Evolutionary conservation across 2,797 vertebrate species (phyloP).

Genomic region (Antrozous pallidus): DNA sequence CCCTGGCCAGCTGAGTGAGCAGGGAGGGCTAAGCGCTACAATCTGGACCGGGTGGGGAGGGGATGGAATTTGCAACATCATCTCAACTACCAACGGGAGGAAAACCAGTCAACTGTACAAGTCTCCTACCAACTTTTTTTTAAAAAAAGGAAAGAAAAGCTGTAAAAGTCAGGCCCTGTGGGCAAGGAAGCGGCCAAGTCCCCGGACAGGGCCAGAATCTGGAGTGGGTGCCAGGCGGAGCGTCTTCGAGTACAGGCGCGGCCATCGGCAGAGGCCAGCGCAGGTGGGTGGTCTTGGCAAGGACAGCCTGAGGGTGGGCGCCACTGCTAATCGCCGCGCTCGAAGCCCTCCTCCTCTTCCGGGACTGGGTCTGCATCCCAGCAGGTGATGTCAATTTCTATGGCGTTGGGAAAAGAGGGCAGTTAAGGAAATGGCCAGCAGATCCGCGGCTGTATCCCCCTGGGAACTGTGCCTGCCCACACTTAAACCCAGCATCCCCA

Average conservation of each 20-base stretch:
- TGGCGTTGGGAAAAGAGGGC: not conserved
- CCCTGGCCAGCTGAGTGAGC: conserved; percentile 60
- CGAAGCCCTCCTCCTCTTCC: conserved; percentile 91
- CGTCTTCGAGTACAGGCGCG: conserved; percentile 66
- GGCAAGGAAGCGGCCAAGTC: conserved; percentile 61
- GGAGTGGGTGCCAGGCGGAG: conserved; percentile 69
- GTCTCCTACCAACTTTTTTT: conserved; percentile 81
- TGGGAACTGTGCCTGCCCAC: not conserved
- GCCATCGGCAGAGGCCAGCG: conserved; percentile 58
- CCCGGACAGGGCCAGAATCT: conserved; percentile 56
- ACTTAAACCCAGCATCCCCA: not conserved
- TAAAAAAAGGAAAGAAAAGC: conserved; percentile 70
- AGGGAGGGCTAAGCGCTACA: conserved; percentile 70
- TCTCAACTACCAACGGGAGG: conserved; percentile 77
- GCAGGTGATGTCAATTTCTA: conserved; percentile 98
- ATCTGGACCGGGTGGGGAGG: conserved; percentile 55
- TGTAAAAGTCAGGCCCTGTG: conserved; percentile 80
- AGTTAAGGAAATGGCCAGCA: not conserved
- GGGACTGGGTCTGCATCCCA: conserved; percentile 96
- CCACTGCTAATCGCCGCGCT: conserved; percentile 78
- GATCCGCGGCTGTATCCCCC: not conserved
- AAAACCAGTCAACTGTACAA: conserved; percentile 80
- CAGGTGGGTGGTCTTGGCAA: conserved; percentile 43
- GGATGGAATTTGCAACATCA: conserved; percentile 65
- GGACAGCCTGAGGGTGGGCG: conserved; percentile 44